Evolutionary conservation across 2,888 invertebrate species (phyloP).

Genomic region (Bugulina stolonifera): DNA sequence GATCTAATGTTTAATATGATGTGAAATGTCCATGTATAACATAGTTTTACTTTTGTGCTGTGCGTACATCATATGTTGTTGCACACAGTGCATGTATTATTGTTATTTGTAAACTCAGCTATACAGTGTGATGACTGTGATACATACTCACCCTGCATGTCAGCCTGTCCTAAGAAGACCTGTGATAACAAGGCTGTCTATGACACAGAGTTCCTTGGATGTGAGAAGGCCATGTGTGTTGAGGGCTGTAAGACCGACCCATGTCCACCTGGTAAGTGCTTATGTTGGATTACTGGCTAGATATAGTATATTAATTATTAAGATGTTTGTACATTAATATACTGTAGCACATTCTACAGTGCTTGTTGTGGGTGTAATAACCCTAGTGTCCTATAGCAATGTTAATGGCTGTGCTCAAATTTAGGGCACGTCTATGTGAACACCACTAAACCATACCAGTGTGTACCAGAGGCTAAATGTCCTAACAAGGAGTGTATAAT

Average conservation of each 20-base stretch:
- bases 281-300: too few relatives aligned
- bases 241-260: conserved; percentile 71
- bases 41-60: too few relatives aligned
- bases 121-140: conserved; percentile 83
- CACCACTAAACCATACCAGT: conserved; percentile 61
- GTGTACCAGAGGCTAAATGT: conserved; percentile 70
- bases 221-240: conserved; percentile 54
- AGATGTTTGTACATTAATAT: too few relatives aligned
- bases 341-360: too few relatives aligned
- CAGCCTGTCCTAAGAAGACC: conserved; percentile 74
- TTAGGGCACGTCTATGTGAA: conserved; percentile 68
- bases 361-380: too few relatives aligned
- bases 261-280: conserved; percentile 60
- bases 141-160: conserved; percentile 72
- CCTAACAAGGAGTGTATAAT: conserved; percentile 64
- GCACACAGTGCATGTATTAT: too few relatives aligned
- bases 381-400: too few relatives aligned
- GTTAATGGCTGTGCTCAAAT: too few relatives aligned
- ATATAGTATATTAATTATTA: too few relatives aligned
- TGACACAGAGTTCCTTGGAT: conserved; percentile 61
- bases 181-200: conserved; percentile 69
- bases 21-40: too few relatives aligned
- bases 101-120: conserved; percentile 60
- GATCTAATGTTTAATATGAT: too few relatives aligned
- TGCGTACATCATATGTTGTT: too few relatives aligned